Percentiles rank a stretch among this genome's conserved stretches.
Conservation (phyloP, 2,888 invertebrate genomes). For the Endomychus coccineus region DNA sequence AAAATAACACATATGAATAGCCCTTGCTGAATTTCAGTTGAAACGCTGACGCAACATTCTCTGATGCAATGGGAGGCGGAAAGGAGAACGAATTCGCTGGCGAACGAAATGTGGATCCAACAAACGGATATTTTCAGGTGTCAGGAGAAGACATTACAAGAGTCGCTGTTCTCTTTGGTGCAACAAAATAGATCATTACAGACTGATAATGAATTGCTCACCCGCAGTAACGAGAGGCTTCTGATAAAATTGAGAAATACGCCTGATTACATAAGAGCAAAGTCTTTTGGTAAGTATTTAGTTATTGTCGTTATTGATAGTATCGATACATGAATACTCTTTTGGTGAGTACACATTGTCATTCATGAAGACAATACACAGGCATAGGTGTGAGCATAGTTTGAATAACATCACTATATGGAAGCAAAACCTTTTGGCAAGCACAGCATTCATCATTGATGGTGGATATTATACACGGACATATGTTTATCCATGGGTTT, state of each 20-base stretch:
- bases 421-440: no score
- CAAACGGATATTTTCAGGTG: constrained; percentile 31
- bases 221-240: constrained; percentile 32
- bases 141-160: constrained; percentile 31
- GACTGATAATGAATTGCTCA: constrained; percentile 32
- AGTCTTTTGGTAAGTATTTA: constrained; percentile 2
- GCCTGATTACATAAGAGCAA: constrained; percentile 10
- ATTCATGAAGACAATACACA: no score
- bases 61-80: constrained; percentile 33
- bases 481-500: no score
- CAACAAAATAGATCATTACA: constrained; percentile 36
- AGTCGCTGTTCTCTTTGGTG: constrained; percentile 29
- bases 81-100: constrained; percentile 28
- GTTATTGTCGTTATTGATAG: background rate
- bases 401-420: no score
- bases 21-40: constrained; percentile 20
- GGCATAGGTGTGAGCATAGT: no score
- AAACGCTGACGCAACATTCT: constrained; percentile 27
- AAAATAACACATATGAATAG: background rate
- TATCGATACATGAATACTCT: background rate
- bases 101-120: constrained; percentile 35
- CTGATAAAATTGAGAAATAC: constrained; percentile 18
- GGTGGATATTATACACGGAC: no score
- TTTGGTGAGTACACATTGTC: no score
- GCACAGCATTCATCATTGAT: no score